Base-by-base conservation (phyloP, 1,140 invertebrate species). In the Chironomus tepperi region DNA sequence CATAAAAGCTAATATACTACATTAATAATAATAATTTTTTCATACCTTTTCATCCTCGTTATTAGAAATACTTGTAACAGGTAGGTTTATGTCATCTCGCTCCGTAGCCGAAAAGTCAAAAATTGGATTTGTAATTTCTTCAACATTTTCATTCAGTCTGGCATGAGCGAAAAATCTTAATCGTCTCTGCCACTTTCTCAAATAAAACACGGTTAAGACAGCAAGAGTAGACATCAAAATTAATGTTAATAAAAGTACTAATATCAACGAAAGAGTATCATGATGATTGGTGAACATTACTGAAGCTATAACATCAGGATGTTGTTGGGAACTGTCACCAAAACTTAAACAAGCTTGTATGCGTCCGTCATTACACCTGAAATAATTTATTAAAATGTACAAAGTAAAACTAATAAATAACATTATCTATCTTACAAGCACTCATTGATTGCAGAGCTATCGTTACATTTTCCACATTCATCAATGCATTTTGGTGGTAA, bases 91-190 rank as follows among this genome's bases (percentile, higher is more conserved):
- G 42, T 88, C 89, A 79, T 89, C 89, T 64, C 86, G 86, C 75
- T 91, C 85, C 0, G 65, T 70, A 9, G 65, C 65, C 7, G 65
- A 70, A 16, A 19, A 70, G 19, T 70, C 65, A 82, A 93, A 95
- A 85, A 94, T 93, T 10, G 93, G 93, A 84, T 95, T 95, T 79
- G 83, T 89, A 74, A 93, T 91, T 70, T 70, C 65, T 83, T 93
- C 92, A 78, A 93, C 87, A 81, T 90, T 91, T 79, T 93, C 91
- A 74, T 90, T 86, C 79, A 94, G 89, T 15, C 92, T 84, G 42
- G 90, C 88, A 83, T 94, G 93, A 76, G 88, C 88, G 81, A 94
- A 94, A 42, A 89, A 85, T 77, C 85, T 84, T 24, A 86, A 87
- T 77, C 86, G 90, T 81, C 75, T 79, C 79, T 77, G 80, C 79